A percentile compares a stretch with the other conserved stretches of the same genome.
Evolutionary conservation across 2,888 invertebrate genomes (phyloP).

Genomic region (Halictus quadricinctus): DNA sequence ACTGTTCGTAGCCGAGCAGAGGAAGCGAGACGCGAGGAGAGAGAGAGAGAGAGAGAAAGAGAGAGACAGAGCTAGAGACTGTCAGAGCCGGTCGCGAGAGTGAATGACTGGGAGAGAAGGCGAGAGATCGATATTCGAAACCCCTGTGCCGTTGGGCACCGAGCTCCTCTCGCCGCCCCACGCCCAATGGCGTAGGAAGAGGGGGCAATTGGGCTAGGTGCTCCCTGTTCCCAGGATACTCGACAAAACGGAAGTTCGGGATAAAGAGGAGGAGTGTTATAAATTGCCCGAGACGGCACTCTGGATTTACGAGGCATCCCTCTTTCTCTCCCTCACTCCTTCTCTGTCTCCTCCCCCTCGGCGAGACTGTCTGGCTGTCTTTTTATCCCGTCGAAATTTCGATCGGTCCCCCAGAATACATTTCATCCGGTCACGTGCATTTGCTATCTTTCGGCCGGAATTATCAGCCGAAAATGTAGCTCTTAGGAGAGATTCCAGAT

Average conservation of each 20-base stretch:
- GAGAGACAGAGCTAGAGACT: slow-evolving; percentile 73
- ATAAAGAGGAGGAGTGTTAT: slow-evolving; percentile 66
- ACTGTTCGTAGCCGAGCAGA: slow-evolving; percentile 1
- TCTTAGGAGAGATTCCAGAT: slow-evolving; percentile 38
- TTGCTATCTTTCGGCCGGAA: not conserved
- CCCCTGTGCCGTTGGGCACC: slow-evolving; percentile 69
- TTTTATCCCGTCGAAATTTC: slow-evolving; percentile 31
- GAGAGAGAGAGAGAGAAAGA: not conserved
- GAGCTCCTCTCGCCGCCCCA: slow-evolving; percentile 39
- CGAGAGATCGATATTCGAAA: slow-evolving; percentile 81
- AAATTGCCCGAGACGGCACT: slow-evolving; percentile 62
- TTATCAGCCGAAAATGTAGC: not conserved
- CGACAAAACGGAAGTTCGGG: slow-evolving; percentile 59
- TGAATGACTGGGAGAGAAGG: slow-evolving; percentile 77
- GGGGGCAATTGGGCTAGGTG: slow-evolving; percentile 56
- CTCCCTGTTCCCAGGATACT: slow-evolving; percentile 63
- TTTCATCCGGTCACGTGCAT: slow-evolving; percentile 4
- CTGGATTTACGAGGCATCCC: slow-evolving; percentile 59
- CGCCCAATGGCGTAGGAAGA: slow-evolving; percentile 67
- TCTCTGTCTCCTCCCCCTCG: not conserved
- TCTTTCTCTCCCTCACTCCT: not conserved
- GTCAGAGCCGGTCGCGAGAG: slow-evolving; percentile 68
- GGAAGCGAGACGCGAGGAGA: slow-evolving; percentile 23
- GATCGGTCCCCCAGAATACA: slow-evolving; percentile 5
- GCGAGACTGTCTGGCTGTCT: slow-evolving; percentile 24